phyloP scores from a whole-genome alignment of 2,888 invertebrate genomes.

The Heliconius ethilla region DNA sequence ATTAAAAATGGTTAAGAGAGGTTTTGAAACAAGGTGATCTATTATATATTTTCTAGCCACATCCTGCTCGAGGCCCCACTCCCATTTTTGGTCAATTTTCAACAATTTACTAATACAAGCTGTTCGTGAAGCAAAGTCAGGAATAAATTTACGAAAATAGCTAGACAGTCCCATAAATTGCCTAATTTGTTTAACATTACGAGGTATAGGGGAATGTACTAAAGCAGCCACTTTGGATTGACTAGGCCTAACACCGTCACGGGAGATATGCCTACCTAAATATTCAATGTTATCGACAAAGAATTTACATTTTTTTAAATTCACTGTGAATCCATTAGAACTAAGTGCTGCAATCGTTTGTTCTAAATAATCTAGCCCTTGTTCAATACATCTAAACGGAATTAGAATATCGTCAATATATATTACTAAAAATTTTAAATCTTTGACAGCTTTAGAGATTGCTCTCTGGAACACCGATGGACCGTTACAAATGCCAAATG shows the following conservation, averaged over 20 bases:
- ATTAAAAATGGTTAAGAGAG: slow-evolving; percentile 47
- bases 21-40: slow-evolving; percentile 38
- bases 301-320: too few species aligned
- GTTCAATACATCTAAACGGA: slow-evolving; percentile 36
- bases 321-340: too few species aligned
- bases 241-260: slow-evolving; percentile 31
- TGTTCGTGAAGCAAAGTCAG: slow-evolving; percentile 22
- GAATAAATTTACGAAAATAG: too few species aligned
- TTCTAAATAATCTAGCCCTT: slow-evolving; percentile 21
- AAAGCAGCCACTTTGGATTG: too few species aligned
- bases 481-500: slow-evolving; percentile 46
- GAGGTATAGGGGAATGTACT: too few species aligned
- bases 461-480: slow-evolving; percentile 45
- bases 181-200: too few species aligned
- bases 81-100: slow-evolving; percentile 47
- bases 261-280: slow-evolving; percentile 44
- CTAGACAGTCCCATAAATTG: too few species aligned
- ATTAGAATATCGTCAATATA: slow-evolving; percentile 32
- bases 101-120: slow-evolving; percentile 49
- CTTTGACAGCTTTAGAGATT: slow-evolving; percentile 41
- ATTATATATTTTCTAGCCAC: slow-evolving; percentile 37
- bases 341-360: too few species aligned
- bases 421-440: not conserved
- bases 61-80: slow-evolving; percentile 25
- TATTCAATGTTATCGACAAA: slow-evolving; percentile 35